Percentiles rank a stretch among this genome's conserved stretches.
phyloP scores from a whole-genome alignment of 1,140 invertebrate species.

The Batillaria attramentaria region DNA sequence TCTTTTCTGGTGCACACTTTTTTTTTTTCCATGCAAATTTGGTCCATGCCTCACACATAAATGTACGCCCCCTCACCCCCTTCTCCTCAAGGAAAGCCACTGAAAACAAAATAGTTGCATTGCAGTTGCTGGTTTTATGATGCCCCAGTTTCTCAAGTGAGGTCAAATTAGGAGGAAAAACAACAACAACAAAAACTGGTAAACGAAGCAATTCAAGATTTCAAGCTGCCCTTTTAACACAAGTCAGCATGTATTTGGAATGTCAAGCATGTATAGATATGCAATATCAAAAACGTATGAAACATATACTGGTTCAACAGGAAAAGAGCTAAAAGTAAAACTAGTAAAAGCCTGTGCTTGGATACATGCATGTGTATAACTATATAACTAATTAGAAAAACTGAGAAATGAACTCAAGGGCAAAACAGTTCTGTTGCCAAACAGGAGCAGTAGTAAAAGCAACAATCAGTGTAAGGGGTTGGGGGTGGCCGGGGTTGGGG shows the following conservation, averaged over 20 bases:
- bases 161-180: background rate
- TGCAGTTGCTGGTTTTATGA: background rate
- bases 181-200: background rate
- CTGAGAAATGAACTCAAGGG: no score
- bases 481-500: no score
- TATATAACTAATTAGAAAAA: background rate
- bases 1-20: no score
- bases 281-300: no score
- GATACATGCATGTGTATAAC: background rate
- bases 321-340: background rate
- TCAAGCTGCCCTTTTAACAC: background rate
- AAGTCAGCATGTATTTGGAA: background rate
- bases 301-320: no score
- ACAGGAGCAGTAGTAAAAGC: no score
- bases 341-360: background rate
- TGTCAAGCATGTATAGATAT: background rate
- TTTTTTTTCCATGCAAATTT: no score
- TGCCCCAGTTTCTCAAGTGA: background rate
- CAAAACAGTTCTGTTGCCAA: no score
- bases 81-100: no score
- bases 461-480: no score
- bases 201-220: background rate
- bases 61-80: no score
- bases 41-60: no score
- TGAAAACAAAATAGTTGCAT: background rate